Conservation (phyloP, 2,113 vertebrate species). For the Mugil cephalus region DNA sequence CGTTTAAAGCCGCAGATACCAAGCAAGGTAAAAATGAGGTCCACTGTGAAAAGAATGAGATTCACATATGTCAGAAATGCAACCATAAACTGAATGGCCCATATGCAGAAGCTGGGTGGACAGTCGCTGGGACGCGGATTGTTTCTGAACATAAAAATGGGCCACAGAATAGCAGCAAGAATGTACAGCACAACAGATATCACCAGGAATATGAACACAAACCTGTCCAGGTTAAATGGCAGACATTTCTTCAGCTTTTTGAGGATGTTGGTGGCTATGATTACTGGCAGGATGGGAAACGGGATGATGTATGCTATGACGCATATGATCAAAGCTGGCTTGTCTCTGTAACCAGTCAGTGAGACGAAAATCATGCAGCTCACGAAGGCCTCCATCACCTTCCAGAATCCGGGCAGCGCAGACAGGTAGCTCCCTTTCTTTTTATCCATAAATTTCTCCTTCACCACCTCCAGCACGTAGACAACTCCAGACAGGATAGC, state of each 20-base stretch:
- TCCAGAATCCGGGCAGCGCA: slow-evolving; percentile 86
- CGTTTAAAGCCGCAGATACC: slow-evolving; percentile 73
- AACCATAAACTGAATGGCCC: slow-evolving; percentile 83
- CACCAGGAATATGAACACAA: slow-evolving; percentile 81
- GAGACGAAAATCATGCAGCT: slow-evolving; percentile 88
- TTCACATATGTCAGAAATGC: slow-evolving; percentile 87
- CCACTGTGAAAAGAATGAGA: slow-evolving; percentile 85
- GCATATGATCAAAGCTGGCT: slow-evolving; percentile 76
- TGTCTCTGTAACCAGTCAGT: slow-evolving; percentile 7
- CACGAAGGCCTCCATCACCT: slow-evolving; percentile 87
- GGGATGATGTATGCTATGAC: slow-evolving; percentile 86
- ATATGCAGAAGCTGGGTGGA: slow-evolving; percentile 61
- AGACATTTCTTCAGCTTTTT: slow-evolving; percentile 74
- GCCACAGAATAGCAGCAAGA: slow-evolving; percentile 83
- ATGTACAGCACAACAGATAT: slow-evolving; percentile 85
- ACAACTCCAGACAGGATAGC: slow-evolving; percentile 82
- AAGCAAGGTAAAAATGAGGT: slow-evolving; percentile 85
- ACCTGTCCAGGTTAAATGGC: slow-evolving; percentile 81
- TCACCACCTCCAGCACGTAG: slow-evolving; percentile 84
- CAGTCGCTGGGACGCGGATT: background rate
- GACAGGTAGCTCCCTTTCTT: slow-evolving; percentile 84
- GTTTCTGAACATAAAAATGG: slow-evolving; percentile 80
- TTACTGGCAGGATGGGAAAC: slow-evolving; percentile 84
- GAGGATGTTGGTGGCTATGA: slow-evolving; percentile 86
- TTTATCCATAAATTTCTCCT: slow-evolving; percentile 78